These are phyloP conservation scores for Paradisaea rubra DNA, from an alignment of 2,113 vertebrate genomes.

Conservation along the genomic window DNA sequence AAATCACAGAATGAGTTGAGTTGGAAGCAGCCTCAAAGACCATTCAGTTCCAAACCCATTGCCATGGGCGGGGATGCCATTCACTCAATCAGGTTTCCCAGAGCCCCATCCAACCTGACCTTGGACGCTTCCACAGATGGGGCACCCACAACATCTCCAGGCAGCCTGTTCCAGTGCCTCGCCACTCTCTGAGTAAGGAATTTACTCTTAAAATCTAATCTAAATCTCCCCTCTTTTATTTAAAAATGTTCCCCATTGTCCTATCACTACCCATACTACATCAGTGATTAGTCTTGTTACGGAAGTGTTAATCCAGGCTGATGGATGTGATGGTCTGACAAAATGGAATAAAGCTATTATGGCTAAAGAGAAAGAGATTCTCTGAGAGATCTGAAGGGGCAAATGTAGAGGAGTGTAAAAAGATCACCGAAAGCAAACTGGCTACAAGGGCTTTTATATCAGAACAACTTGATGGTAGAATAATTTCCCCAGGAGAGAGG, in stretches of 20 bases:
- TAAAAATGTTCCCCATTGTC: not conserved
- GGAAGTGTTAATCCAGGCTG: not conserved
- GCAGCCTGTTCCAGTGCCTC: not conserved
- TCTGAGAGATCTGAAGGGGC: not conserved
- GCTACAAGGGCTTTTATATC: not conserved
- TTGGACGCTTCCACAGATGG: not conserved
- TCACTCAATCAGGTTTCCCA: not conserved
- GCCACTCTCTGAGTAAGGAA: not conserved
- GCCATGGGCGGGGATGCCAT: not conserved
- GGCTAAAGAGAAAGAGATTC: not conserved
- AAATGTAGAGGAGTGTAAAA: not conserved
- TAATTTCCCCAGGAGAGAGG: constrained; percentile 7
- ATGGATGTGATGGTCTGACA: not conserved
- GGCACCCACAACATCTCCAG: not conserved
- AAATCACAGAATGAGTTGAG: not conserved
- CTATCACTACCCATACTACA: not conserved
- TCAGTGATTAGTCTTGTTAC: not conserved
- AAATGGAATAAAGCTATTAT: not conserved
- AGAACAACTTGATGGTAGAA: not conserved
- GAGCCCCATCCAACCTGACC: not conserved
- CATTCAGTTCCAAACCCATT: not conserved
- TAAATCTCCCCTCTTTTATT: not conserved
- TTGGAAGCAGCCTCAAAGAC: not conserved
- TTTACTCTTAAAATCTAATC: not conserved
- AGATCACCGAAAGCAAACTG: not conserved